Base-by-base conservation (phyloP, 2,113 vertebrate genomes). In the Vombatus ursinus region DNA sequence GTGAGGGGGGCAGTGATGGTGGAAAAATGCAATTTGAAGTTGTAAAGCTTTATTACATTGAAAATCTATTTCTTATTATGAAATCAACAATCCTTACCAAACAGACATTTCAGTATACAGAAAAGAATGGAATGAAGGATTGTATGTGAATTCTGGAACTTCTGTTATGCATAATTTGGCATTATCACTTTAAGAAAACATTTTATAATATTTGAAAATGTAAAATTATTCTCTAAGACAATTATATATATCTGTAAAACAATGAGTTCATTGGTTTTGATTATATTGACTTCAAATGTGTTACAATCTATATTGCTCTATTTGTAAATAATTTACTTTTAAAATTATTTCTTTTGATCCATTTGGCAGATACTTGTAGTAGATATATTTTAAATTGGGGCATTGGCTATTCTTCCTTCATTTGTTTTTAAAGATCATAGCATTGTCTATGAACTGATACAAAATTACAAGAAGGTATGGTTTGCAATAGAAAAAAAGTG, bases 271-370 rank as follows among this genome's bases (percentile, higher is more conserved):
- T 77, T 96, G 22, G 50, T 93, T 96, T 97, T 37, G 93, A 1
- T 77, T 77, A 19, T n/a, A 37, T 68, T 31, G 31, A 68, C 61
- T 68, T 68, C 3, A 68, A 37, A 37, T 26, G 26, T 61, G 3
- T 31, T 37, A 12, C 10, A 61, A 2, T 37, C 57, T 37, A 37
- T 9, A 96, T 0, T 51, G 12, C 24, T 44, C 22, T 95, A 0
- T 10, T 95, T 96, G 57, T 93, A 8, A 48, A 95, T 51, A 92
- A 26, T 16, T 98, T 68, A 94, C 1, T 19, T 12, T 96, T 47
- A 25, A 91, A 0, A 89, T 90, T 50, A 23, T 44, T 77, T n/a
- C 12, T n/a, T 77, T 77, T 95, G 90, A 90, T 68, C 31, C 61
- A 68, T 68, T 61, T 77, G 90, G 92, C 49, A 96, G 94, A 95